phyloP scores from a whole-genome alignment of 2,888 invertebrate species.

The Stenurella melanura region DNA sequence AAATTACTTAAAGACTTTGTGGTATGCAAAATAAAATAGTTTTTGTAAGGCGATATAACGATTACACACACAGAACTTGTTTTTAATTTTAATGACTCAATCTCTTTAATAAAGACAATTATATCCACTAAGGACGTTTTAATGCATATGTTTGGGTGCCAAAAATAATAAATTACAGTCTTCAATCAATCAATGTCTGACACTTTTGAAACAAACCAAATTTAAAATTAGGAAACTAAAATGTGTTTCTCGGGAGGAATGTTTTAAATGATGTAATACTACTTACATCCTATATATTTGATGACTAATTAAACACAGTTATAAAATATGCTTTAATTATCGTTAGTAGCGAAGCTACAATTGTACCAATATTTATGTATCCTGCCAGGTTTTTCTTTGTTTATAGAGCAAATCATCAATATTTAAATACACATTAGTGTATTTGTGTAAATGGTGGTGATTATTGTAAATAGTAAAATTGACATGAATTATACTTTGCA shows the following conservation, averaged over 20 bases:
- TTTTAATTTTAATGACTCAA: conserved; percentile 45
- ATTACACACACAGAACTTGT: conserved; percentile 34
- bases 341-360: background rate
- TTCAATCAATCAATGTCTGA: conserved; percentile 26
- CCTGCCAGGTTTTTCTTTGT: no score
- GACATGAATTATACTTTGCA: no score
- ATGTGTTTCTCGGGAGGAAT: conserved; percentile 4
- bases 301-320: conserved; percentile 2
- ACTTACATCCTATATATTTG: background rate
- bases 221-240: conserved; percentile 4
- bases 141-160: conserved; percentile 7
- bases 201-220: conserved; percentile 22
- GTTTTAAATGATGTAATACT: conserved; percentile 14
- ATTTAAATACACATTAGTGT: no score
- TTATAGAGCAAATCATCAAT: no score
- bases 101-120: conserved; percentile 34
- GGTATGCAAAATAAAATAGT: conserved; percentile 12
- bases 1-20: conserved; percentile 6
- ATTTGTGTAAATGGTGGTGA: no score
- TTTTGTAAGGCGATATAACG: background rate
- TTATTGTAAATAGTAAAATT: no score
- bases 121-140: conserved; percentile 21
- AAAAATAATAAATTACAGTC: conserved; percentile 32
- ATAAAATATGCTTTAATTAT: background rate
- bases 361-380: no score